These are phyloP conservation scores for Diplodus sargus DNA, from an alignment of 2,797 vertebrate genomes.

Conservation along the genomic window DNA sequence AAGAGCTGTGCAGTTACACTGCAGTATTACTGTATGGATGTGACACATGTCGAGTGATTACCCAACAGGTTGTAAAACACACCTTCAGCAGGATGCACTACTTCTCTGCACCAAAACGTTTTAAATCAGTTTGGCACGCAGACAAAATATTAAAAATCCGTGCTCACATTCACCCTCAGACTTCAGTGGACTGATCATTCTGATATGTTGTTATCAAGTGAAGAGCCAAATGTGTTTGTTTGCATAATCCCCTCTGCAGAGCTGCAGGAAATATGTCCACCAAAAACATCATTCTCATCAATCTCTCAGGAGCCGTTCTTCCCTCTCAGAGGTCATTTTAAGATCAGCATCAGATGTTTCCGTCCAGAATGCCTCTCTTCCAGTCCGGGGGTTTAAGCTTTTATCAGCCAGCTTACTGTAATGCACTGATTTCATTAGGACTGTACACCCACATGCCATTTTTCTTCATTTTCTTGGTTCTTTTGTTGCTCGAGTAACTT, in stretches of 20 bases:
- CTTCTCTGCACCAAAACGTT: slow-evolving; percentile 35
- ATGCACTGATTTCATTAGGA: slow-evolving; percentile 23
- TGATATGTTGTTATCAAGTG: background rate
- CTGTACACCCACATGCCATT: background rate
- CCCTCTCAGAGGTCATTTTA: slow-evolving; percentile 40
- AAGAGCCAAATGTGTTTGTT: slow-evolving; percentile 1
- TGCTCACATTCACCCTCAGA: background rate
- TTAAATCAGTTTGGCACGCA: slow-evolving; percentile 11
- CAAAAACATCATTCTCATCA: slow-evolving; percentile 28
- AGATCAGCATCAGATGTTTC: slow-evolving; percentile 56
- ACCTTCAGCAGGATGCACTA: slow-evolving; percentile 22
- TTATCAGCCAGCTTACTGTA: slow-evolving; percentile 13
- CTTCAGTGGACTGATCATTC: background rate
- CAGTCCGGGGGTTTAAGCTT: slow-evolving; percentile 9
- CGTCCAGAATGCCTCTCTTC: slow-evolving; percentile 28
- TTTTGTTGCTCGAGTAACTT: background rate
- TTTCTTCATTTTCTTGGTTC: background rate
- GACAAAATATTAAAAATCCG: background rate
- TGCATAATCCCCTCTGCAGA: slow-evolving; percentile 14
- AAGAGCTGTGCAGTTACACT: slow-evolving; percentile 25
- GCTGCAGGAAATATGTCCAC: slow-evolving; percentile 38
- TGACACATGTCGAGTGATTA: slow-evolving; percentile 29
- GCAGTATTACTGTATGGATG: slow-evolving; percentile 61
- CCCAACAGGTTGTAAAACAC: slow-evolving; percentile 27
- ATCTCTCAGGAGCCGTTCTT: slow-evolving; percentile 30